Percentiles rank a stretch among this genome's conserved stretches.
Evolutionary conservation across 2,113 vertebrate species (phyloP).

Genomic region (Poeciliopsis occidentalis): DNA sequence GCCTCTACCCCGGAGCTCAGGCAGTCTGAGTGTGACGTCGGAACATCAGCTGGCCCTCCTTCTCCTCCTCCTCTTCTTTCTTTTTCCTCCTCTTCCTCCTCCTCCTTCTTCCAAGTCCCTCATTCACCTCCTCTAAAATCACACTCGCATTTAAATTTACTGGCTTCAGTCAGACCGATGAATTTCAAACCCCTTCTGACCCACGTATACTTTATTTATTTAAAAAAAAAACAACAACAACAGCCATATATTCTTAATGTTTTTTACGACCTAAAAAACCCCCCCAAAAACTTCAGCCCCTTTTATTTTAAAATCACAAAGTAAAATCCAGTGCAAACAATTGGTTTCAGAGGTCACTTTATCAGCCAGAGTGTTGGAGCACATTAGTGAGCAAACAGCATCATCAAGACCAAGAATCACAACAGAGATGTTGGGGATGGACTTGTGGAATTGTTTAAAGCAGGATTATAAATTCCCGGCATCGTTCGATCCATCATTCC

Average conservation of each 20-base stretch:
- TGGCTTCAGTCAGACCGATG: too few species aligned
- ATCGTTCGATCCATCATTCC: too few species aligned
- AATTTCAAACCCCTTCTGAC: background rate
- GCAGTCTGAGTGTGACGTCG: slow-evolving; percentile 73
- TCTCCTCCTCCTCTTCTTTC: slow-evolving; percentile 9
- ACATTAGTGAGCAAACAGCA: too few species aligned
- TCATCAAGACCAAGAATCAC: too few species aligned
- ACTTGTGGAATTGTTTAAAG: background rate
- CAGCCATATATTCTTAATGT: too few species aligned
- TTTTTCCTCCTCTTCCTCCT: slow-evolving; percentile 16
- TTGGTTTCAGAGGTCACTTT: too few species aligned
- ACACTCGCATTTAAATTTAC: slow-evolving; percentile 12
- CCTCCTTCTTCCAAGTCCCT: slow-evolving; percentile 18
- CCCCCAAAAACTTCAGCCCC: too few species aligned
- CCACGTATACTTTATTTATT: background rate
- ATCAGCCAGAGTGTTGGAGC: too few species aligned
- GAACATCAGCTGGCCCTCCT: slow-evolving; percentile 62
- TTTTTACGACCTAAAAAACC: too few species aligned
- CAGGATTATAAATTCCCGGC: background rate
- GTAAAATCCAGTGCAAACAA: too few species aligned
- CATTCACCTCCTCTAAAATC: slow-evolving; percentile 28
- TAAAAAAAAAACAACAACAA: background rate
- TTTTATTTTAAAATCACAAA: too few species aligned
- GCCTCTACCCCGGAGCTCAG: slow-evolving; percentile 61
- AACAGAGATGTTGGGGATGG: too few species aligned